Evolutionary conservation across 2,888 invertebrate genomes (phyloP), one percentile per base, ranked within the genome.

Genomic region (Neoascia interrupta): DNA sequence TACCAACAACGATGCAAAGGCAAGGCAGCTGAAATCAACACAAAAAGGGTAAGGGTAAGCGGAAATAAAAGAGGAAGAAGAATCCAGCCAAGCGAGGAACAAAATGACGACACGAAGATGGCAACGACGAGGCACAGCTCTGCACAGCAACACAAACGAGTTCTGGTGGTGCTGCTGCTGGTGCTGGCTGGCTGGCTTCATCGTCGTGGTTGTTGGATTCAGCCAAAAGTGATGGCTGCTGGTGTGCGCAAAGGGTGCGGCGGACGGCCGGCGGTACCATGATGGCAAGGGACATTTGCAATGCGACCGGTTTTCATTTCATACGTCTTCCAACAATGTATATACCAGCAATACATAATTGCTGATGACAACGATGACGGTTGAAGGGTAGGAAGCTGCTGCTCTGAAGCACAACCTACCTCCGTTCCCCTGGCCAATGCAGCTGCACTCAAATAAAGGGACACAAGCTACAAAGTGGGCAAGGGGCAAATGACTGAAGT

Each of bases 81-180:
- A 72, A 79, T 68, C 49, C 79, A 79, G 54, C 79, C 79, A 79
- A 79, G 60, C 79, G 73, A 79, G 47, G 73, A 60, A 79, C 79
- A 66, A 79, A 72, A 73, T 79, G 73, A 79, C 79, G 79, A 73
- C 79, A 79, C 61, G 73, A n/a, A n/a, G n/a, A 66, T 63, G 66
- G 73, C 61, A 66, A 76, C 64, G 53, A 41, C 26, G 36, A 19
- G 36, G 51, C 51, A 31, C 19, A 66, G 47, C 73, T 79, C 56
- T 68, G 73, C 79, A 79, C 79, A 68, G 79, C 79, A 79, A 76
- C 79, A 79, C 39, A 73, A 79, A 79, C 79, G 61, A 66, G 79
- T 79, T 79, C 66, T 68, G 58, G 23, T 61, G 47, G 6, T 63
- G 37, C 19, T 56, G 56, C 49, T 60, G 51, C 56, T 63, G 54